phyloP scores from a whole-genome alignment of 1,140 invertebrate genomes.

The Pachypeltis micranthus region DNA sequence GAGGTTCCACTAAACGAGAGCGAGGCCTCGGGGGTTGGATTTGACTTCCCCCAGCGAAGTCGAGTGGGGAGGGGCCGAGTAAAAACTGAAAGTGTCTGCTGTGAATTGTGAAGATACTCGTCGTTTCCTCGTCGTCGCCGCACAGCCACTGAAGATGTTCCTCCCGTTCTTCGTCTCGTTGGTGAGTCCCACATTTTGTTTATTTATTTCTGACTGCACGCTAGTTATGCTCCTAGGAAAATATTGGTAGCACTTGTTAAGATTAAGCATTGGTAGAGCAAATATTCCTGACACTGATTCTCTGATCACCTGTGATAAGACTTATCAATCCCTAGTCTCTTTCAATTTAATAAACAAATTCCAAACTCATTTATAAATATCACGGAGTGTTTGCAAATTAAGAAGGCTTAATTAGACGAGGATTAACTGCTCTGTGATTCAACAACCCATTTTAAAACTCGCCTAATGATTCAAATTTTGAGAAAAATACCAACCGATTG shows the following conservation, averaged over 20 bases:
- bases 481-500: too few species aligned
- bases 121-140: background rate
- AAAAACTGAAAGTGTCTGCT: slow-evolving; percentile 15
- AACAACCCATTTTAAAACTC: background rate
- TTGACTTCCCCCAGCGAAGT: background rate
- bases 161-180: background rate
- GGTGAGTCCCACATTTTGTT: background rate
- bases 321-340: background rate
- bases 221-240: too few species aligned
- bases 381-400: background rate
- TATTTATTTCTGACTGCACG: too few species aligned
- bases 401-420: background rate
- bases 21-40: background rate
- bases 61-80: background rate
- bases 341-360: background rate
- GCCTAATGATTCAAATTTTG: background rate
- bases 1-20: too few species aligned
- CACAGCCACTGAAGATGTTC: background rate
- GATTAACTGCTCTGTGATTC: background rate
- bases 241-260: too few species aligned
- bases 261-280: too few species aligned
- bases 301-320: background rate
- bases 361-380: background rate
- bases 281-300: background rate
- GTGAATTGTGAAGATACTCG: slow-evolving; percentile 13